These are phyloP conservation scores for Myotis daubentonii DNA, from an alignment of 2,797 vertebrate genomes.

Conservation along the genomic window DNA sequence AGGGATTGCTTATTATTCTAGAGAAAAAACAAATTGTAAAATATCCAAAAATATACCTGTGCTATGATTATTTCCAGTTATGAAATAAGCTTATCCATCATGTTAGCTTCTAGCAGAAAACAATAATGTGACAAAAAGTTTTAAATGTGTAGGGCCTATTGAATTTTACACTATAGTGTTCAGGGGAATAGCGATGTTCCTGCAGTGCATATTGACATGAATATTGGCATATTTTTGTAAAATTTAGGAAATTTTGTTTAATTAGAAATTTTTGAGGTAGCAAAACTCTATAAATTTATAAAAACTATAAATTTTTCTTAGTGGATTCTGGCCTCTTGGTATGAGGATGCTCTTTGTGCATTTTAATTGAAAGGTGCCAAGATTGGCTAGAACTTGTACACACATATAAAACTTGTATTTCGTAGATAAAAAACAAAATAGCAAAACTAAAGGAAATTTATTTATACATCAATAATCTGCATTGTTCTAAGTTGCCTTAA, in stretches of 20 bases:
- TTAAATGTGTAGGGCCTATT: not conserved
- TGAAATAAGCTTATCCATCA: not conserved
- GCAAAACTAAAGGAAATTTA: not conserved
- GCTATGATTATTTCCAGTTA: not conserved
- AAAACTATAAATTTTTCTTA: not conserved
- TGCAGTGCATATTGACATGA: not conserved
- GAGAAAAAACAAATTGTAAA: slow-evolving; percentile 14
- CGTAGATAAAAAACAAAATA: not conserved
- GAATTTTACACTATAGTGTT: not conserved
- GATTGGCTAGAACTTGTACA: not conserved
- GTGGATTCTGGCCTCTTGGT: not conserved
- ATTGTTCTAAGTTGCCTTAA: not conserved
- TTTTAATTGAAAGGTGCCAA: not conserved
- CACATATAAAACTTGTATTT: not conserved
- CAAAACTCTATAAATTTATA: not conserved
- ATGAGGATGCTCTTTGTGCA: not conserved
- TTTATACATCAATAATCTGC: not conserved
- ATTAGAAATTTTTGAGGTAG: not conserved
- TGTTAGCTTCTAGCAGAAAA: not conserved
- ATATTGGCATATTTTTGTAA: not conserved
- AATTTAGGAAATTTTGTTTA: not conserved
- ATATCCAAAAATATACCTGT: not conserved
- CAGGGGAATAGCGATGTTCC: not conserved
- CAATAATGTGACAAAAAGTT: not conserved
- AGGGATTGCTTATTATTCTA: not conserved